Base-by-base conservation (phyloP, 1,140 invertebrate genomes). In the Diplogasteroides magnus region DNA sequence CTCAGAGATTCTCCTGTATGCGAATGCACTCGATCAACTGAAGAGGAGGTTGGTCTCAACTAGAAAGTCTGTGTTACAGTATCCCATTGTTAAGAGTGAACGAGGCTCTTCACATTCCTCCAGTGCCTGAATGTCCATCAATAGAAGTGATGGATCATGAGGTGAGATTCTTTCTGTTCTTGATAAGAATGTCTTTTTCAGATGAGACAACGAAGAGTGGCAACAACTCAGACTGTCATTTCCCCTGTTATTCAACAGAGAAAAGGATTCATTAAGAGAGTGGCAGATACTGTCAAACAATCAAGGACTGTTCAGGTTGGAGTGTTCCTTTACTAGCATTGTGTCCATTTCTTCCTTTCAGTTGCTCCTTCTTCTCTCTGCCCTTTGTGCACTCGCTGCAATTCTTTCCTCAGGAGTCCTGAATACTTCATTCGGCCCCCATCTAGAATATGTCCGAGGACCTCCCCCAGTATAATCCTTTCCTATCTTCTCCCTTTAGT, bases 401-500 rank as follows among this genome's bases (percentile, higher is more conserved):
- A 58, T 75, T 11, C 61, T 74, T 32, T 69, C 27, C 26, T 68
- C 66, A 28, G 56, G 57, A 32, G 57, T 69, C 62, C 62, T 62
- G 55, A 68, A 63, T 59, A 74, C 58, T 29, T 31, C 72, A 31
- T 75, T 73, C 61, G 74, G 74, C 27, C 74, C 74, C 0, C 74
- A 75, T 64, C 27, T 75, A 3, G 69, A 68, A 31, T 75, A 75
- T 64, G 72, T 75, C 27, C 60, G 68, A 29, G 74, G 74, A 32
- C 74, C 74, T 76, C 74, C 74, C 3, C 74, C 74, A 25, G 62
- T 68, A 23, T 74, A 73, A 72, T 48, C n/a, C n/a, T n/a, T n/a
- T n/a, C n/a, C n/a, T n/a, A n/a, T n/a, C n/a, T n/a, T n/a, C n/a
- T n/a, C n/a, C n/a, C n/a, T n/a, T n/a, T n/a, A n/a, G n/a, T n/a